Conservation (phyloP, 2,888 invertebrate species). For the Phania funesta region DNA sequence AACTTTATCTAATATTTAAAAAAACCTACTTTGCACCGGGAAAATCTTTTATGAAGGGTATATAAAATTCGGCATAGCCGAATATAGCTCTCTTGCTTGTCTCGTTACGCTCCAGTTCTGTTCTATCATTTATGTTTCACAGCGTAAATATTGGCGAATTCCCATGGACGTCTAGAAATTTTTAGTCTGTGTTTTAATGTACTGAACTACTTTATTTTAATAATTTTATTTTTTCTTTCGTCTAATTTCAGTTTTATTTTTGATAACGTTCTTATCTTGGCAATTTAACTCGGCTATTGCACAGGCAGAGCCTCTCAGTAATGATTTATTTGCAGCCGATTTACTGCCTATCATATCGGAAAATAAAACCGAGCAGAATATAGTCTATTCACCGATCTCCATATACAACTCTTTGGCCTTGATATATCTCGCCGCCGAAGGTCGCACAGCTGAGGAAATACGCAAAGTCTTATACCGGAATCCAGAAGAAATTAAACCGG, state of each 20-base stretch:
- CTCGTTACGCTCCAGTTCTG: no score
- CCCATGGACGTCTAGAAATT: no score
- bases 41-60: no score
- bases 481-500: slow-evolving; percentile 68
- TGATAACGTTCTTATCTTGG: not conserved
- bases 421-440: slow-evolving; percentile 86
- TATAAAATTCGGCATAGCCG: no score
- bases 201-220: not conserved
- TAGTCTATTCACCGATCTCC: slow-evolving; percentile 81
- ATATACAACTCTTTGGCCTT: slow-evolving; percentile 87
- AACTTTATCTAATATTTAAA: no score
- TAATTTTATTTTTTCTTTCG: not conserved
- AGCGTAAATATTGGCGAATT: no score
- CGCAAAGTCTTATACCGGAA: slow-evolving; percentile 70
- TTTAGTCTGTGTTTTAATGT: no score
- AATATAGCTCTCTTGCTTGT: no score
- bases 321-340: slow-evolving; percentile 73
- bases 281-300: slow-evolving; percentile 37
- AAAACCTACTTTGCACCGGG: no score
- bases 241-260: slow-evolving; percentile 37
- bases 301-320: slow-evolving; percentile 65
- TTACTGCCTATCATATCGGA: slow-evolving; percentile 70
- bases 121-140: no score
- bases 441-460: slow-evolving; percentile 77
- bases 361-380: slow-evolving; percentile 67